These are phyloP conservation scores for Tor tambroides DNA, from an alignment of 2,113 vertebrate species.

Conservation along the genomic window DNA sequence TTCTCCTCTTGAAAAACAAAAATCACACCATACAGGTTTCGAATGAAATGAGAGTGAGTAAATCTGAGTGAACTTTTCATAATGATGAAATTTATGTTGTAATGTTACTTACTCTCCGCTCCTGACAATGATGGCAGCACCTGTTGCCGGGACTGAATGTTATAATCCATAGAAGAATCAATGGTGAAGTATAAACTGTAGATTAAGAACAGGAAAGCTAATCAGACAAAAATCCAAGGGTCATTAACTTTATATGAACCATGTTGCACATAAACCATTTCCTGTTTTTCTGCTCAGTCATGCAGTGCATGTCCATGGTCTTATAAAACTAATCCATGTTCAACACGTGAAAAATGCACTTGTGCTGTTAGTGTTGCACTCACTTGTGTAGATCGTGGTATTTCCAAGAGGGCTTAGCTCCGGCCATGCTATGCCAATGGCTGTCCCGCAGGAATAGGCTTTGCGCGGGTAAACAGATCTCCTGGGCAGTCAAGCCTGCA, in stretches of 20 bases:
- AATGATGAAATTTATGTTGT: background rate
- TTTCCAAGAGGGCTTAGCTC: conserved; percentile 84
- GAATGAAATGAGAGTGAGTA: background rate
- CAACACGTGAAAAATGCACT: background rate
- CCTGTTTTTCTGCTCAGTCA: background rate
- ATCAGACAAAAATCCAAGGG: conserved; percentile 5
- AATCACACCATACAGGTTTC: background rate
- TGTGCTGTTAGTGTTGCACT: conserved; percentile 65
- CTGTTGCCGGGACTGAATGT: conserved; percentile 70
- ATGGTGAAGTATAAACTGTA: conserved; percentile 86
- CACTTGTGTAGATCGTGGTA: conserved; percentile 82
- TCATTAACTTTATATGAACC: background rate
- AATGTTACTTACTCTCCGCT: conserved; percentile 71
- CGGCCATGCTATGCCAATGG: conserved; percentile 84
- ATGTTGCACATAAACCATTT: background rate
- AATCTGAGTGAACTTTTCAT: background rate
- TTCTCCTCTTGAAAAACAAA: too few species aligned
- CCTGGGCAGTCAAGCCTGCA: conserved; percentile 90
- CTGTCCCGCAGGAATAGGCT: conserved; percentile 81
- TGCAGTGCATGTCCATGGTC: conserved; percentile 8
- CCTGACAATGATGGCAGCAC: conserved; percentile 55
- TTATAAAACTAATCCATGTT: conserved; percentile 30
- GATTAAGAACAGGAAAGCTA: conserved; percentile 23
- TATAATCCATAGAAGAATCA: conserved; percentile 79
- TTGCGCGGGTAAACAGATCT: conserved; percentile 86